Base-by-base conservation (phyloP, 2,888 invertebrate species). In the Aspidiotus destructor region DNA sequence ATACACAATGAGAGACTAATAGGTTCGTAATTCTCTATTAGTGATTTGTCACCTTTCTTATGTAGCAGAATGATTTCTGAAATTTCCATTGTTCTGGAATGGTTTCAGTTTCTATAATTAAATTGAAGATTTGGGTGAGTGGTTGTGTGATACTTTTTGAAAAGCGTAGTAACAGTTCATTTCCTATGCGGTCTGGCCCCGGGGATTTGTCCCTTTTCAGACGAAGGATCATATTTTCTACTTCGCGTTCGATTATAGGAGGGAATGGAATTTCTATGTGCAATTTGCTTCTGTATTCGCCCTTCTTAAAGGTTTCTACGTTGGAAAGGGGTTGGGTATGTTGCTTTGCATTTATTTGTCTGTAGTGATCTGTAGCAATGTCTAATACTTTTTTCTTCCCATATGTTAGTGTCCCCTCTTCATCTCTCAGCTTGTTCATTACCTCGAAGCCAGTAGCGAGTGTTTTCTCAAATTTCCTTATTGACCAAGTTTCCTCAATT, bases 1-100 rank as follows among this genome's bases (percentile, higher is more conserved):
- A 28, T 28, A 28, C 28, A 28, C 28, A 28, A 52, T 3, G 57
- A 57, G 10, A 57, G n/a, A 11, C 57, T 57, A 15, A 15, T 57
- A 11, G 57, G 57, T 17, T 7, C 7, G 16, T 15, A 57, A 57
- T 57, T 57, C 10, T 57, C 16, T 13, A 60, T 40, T 8, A 11
- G 11, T 28, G 28, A 10, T 60, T 60, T 60, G 60, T 60, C 60
- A 8, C 60, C 60, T 41, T 60, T 60, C 16, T 60, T 60, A 41
- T 5, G 60, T 11, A 60, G 6, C 1, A 60, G 40, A 40, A 60
- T 60, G 40, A 60, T 60, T 11, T 60, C 60, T 11, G 41, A 16
- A 9, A 6, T 28, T 60, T 40, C 60, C 60, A 60, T 40, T 40
- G 40, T 17, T 40, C 40, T 1, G 60, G 60, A 40, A 60, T 60